Evolutionary conservation across 2,113 vertebrate genomes (phyloP).

Genomic region (Tapirus terrestris): DNA sequence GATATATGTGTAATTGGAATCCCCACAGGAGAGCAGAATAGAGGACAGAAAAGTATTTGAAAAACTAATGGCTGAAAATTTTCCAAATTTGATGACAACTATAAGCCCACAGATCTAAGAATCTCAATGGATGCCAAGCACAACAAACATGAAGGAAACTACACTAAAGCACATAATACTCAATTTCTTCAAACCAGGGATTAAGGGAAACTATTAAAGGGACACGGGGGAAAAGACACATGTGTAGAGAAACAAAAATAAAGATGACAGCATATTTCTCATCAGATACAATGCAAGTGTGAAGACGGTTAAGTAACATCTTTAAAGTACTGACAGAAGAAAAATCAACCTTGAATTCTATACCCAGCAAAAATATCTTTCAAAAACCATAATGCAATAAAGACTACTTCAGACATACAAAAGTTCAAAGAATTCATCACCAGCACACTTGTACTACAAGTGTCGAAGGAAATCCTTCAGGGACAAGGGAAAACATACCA

Average conservation of each 20-base stretch:
- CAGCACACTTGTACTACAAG: not conserved
- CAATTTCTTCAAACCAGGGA: not conserved
- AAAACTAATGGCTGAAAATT: not conserved
- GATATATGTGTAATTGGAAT: not conserved
- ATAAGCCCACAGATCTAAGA: not conserved
- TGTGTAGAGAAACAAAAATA: not conserved
- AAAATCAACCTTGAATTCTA: not conserved
- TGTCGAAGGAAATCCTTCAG: not conserved
- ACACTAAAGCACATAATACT: not conserved
- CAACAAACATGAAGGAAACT: not conserved
- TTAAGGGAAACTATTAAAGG: constrained; percentile 8
- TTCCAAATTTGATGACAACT: not conserved
- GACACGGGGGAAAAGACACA: not conserved
- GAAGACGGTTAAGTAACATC: not conserved
- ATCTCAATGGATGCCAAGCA: not conserved
- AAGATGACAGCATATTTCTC: not conserved
- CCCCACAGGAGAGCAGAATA: not conserved
- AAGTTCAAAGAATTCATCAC: not conserved
- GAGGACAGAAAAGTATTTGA: not conserved
- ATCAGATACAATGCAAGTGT: not conserved
- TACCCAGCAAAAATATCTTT: not conserved
- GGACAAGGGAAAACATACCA: not conserved
- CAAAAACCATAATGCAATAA: not conserved
- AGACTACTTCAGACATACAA: not conserved
- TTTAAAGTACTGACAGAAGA: not conserved